Base-by-base conservation (phyloP, 64 coral and sea anemone species). In the Montipora sp. region DNA sequence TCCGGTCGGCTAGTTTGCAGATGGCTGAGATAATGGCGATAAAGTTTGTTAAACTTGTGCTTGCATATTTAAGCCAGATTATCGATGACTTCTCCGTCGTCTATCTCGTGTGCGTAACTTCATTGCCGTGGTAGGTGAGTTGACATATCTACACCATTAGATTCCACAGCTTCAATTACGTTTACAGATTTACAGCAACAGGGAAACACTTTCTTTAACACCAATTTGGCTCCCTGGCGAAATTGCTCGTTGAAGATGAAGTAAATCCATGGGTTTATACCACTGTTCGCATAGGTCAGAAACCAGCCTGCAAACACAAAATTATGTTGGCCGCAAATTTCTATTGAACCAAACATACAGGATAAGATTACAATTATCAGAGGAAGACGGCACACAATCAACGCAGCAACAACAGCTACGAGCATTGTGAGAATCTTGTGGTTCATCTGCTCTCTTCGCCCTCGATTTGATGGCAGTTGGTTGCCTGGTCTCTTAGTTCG, bases 191-290 rank as follows among this genome's bases (percentile, higher is more conserved):
- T 83, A 83, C 65, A 83, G 67, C 80, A 83, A 47, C 80, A 48
- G 22, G 80, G 80, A 14, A 83, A 23, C 16, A 66, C 4, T 43
- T 16, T 83, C 44, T 66, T 12, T 10, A 83, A 47, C 24, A 83
- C 5, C 3, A 83, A 19, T 15, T 27, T 66, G 13, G 80, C 60
- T 47, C 80, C 80, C 4, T 83, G 80, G 18, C 80, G 80, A 47
- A 83, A 83, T 47, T 68, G 58, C 23, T 83, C 57, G 53, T 49
- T 78, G 10, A 90, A 79, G 4, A 90, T 90, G 8, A 79, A 79
- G 65, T 92, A 92, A 14, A 92, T 86, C 73, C 48, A 78, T 1
- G 90, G 90, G 66, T 92, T 92, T 23, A 83, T 59, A 0, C 24
- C 73, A 20, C 70, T 80, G 53, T 78, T 92, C 4, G 75, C 3